These are phyloP conservation scores for Neolamprologus fasciatus DNA, from an alignment of 2,113 vertebrate genomes.

Conservation along the genomic window DNA sequence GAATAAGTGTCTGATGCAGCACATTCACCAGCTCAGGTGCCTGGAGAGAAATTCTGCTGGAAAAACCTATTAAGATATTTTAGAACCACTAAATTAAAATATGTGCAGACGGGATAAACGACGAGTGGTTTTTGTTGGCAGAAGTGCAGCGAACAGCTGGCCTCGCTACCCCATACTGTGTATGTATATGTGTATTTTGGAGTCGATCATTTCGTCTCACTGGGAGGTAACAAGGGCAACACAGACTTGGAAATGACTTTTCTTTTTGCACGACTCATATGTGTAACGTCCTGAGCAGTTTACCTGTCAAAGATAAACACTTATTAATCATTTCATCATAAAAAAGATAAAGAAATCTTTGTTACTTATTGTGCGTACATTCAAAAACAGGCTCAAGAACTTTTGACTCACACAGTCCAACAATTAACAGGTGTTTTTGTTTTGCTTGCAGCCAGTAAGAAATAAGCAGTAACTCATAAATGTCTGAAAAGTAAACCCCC, in stretches of 20 bases:
- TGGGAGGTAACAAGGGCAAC: background rate
- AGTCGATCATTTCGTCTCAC: fast-evolving
- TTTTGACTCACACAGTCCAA: background rate
- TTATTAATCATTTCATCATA: background rate
- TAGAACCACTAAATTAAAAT: background rate
- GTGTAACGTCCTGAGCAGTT: background rate
- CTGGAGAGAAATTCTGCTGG: background rate
- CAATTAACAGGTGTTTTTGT: background rate
- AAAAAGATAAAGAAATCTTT: background rate
- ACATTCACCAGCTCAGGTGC: background rate
- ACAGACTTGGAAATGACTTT: background rate
- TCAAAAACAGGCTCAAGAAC: background rate
- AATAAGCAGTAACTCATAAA: background rate
- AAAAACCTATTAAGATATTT: background rate
- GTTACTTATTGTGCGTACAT: background rate
- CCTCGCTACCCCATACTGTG: background rate
- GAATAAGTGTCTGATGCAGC: background rate
- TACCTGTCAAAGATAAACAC: background rate
- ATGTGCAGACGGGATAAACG: background rate
- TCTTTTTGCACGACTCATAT: background rate
- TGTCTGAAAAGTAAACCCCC: background rate
- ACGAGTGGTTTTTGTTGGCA: background rate
- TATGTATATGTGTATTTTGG: background rate
- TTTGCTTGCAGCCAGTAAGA: background rate
- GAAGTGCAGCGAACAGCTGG: background rate